Conservation (phyloP, 2,888 invertebrate species). For the Eilema depressum region DNA sequence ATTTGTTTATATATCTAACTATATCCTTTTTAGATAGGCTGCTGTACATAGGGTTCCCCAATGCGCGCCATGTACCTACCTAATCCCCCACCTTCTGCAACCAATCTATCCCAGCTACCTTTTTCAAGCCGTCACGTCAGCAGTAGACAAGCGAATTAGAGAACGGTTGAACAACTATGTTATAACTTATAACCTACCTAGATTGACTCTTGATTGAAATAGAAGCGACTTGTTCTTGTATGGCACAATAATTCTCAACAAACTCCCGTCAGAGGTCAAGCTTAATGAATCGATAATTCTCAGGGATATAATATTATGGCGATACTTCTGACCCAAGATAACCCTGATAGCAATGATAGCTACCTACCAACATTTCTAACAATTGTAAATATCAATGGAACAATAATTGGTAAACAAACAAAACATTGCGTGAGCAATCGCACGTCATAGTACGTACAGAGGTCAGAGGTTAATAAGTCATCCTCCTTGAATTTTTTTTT, state of each 20-base stretch:
- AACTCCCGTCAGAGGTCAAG: neutral
- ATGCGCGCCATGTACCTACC: too few species aligned
- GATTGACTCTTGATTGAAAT: neutral
- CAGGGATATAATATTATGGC: neutral
- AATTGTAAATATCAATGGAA: neutral
- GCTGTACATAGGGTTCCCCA: too few species aligned
- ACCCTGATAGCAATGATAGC: neutral
- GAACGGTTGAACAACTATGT: too few species aligned
- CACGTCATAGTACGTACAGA: neutral
- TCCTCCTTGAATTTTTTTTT: neutral
- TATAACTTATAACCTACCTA: too few species aligned
- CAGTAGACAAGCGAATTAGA: too few species aligned
- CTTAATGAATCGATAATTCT: neutral
- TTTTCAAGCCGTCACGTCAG: too few species aligned
- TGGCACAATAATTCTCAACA: neutral
- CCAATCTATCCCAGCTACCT: too few species aligned
- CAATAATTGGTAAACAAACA: neutral
- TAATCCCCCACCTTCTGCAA: too few species aligned
- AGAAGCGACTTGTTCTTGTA: neutral
- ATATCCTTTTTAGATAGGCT: too few species aligned
- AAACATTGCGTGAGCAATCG: neutral
- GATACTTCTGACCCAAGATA: slow-evolving; percentile 7
- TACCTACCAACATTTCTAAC: neutral
- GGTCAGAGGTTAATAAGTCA: neutral
- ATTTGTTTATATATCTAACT: too few species aligned